These are phyloP conservation scores for Lasius fuliginosus DNA, from an alignment of 2,888 invertebrate genomes.

Conservation along the genomic window DNA sequence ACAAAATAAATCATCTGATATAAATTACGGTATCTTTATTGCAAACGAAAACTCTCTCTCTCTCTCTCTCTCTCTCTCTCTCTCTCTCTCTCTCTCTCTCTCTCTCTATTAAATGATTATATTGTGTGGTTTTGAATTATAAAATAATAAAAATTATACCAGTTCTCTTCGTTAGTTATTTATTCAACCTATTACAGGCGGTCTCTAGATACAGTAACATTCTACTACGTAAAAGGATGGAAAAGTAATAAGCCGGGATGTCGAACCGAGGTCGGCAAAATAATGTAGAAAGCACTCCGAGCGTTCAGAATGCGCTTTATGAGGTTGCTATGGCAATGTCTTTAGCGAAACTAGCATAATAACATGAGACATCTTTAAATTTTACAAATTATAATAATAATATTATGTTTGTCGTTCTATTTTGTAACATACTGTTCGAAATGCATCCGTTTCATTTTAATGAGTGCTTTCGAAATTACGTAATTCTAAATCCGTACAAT, in stretches of 20 bases:
- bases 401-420: slow-evolving; percentile 8
- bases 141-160: slow-evolving; percentile 10
- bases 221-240: slow-evolving; percentile 13
- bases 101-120: neutral
- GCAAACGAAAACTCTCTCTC: neutral
- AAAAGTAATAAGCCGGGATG: slow-evolving; percentile 30
- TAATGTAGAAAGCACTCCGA: slow-evolving; percentile 38
- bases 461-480: neutral
- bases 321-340: slow-evolving; percentile 48
- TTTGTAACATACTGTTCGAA: neutral
- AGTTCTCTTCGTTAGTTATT: neutral
- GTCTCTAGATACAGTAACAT: neutral
- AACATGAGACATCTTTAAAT: slow-evolving; percentile 55
- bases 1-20: neutral
- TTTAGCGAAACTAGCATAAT: slow-evolving; percentile 39
- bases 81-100: no score
- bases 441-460: neutral
- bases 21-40: slow-evolving; percentile 11
- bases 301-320: slow-evolving; percentile 55
- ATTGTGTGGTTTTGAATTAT: neutral
- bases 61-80: no score
- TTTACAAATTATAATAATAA: slow-evolving; percentile 22
- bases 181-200: neutral
- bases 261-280: slow-evolving; percentile 55
- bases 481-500: neutral